Evolutionary conservation across 2,113 vertebrate species (phyloP).

Genomic region (Okapia johnstoni): DNA sequence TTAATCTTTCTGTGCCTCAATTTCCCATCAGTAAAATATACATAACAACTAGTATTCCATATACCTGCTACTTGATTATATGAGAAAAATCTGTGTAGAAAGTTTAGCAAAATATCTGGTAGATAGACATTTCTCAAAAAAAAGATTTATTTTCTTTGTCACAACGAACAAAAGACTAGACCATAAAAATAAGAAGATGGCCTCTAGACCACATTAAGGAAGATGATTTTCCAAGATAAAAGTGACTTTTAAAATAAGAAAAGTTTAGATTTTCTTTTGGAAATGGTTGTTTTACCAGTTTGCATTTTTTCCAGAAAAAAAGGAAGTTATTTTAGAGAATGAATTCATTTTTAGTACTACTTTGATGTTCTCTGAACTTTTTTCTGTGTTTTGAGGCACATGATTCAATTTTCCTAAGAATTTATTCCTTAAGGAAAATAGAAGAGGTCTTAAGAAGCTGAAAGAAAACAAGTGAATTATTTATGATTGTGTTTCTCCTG

Average conservation of each 20-base stretch:
- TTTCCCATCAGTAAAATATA: not conserved
- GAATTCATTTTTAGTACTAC: not conserved
- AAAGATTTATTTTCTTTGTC: not conserved
- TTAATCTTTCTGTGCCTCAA: not conserved
- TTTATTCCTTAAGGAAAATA: not conserved
- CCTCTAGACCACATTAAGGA: not conserved
- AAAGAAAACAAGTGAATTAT: not conserved
- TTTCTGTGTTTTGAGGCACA: not conserved
- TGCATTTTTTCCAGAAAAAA: not conserved
- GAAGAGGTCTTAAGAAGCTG: not conserved
- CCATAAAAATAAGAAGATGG: not conserved
- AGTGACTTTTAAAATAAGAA: not conserved
- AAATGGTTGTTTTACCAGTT: not conserved
- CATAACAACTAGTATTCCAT: not conserved
- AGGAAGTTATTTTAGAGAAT: not conserved
- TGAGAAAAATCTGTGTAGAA: not conserved
- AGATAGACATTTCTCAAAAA: not conserved
- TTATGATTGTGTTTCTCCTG: conserved; percentile 9
- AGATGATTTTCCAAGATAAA: not conserved
- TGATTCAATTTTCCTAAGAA: not conserved
- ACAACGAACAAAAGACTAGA: not conserved
- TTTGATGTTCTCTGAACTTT: not conserved
- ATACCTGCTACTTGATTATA: not conserved
- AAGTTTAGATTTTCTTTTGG: not conserved
- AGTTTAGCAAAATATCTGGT: not conserved